Evolutionary conservation across 2,888 invertebrate genomes (phyloP), one percentile per base, ranked within the genome.

Genomic region (Choristoneura rosaceana): DNA sequence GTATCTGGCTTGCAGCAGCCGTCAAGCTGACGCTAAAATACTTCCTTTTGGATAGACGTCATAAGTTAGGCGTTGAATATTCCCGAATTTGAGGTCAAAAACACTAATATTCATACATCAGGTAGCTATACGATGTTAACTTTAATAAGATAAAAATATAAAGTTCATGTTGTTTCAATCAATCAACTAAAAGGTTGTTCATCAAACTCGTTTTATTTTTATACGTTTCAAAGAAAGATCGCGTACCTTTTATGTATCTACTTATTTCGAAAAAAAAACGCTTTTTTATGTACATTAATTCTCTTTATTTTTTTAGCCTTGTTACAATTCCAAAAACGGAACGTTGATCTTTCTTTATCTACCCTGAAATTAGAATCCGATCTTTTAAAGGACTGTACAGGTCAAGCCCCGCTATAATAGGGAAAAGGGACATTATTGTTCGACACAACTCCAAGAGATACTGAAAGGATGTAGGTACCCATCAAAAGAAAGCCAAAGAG

Each of bases 1-100:
- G 91, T 92, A 88, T 90, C 92, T 87, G 85, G 88, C 88, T 87
- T 85, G 88, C 89, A 85, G 83, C 82, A 85, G 80, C 83, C 88
- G 87, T 85, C 90, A 87, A 87, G 90, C 91, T 92, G 90, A 90
- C 88, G 88, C 87, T 81, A 87, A 83, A 82, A 88, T 88, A 87
- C 89, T 87, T 88, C 85, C 84, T 84, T 25, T 84, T 81, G 86
- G 87, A 90, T 90, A 90, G 88, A 85, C 84, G 87, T 91, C 92
- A 92, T 91, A 91, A 90, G 85, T 89, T 85, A 79, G 79, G 52
- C 50, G 67, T 60, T 43, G 83, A 84, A 85, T 86, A 84, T 86
- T 85, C 38, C 58, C 38, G 67, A 58, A 70, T 58, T 15, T 25
- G 17, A 55, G 55, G 25, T 55, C 55, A 25, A 55, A 17, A 25